Percentiles rank a stretch among this genome's conserved stretches.
Conservation (phyloP, 2,888 invertebrate genomes). For the Cephalotes varians region DNA sequence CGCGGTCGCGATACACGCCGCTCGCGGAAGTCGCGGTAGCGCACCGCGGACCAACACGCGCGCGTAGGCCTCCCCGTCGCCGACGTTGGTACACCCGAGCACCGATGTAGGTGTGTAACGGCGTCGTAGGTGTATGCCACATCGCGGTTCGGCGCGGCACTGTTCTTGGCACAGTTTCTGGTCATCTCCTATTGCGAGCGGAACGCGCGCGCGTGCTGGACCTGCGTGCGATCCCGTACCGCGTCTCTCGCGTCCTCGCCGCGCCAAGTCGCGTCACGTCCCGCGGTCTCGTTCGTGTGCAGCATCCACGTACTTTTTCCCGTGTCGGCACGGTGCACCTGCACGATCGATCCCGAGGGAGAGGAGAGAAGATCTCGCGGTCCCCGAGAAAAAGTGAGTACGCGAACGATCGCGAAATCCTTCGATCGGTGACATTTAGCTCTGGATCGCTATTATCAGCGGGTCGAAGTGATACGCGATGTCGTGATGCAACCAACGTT, state of each 20-base stretch:
- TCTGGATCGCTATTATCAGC: neutral
- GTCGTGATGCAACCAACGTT: neutral
- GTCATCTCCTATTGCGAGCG: conserved; percentile 83
- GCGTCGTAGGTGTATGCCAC: conserved; percentile 66
- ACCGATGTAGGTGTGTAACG: conserved; percentile 63
- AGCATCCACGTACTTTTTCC: conserved; percentile 21
- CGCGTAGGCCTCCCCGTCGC: neutral
- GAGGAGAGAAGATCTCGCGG: neutral
- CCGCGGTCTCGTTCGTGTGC: neutral
- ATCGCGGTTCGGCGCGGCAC: conserved; percentile 66
- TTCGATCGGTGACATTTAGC: conserved; percentile 9
- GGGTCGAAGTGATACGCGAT: neutral
- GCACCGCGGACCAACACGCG: conserved; percentile 10
- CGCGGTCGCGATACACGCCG: conserved; percentile 7
- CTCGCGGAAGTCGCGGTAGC: conserved; percentile 37
- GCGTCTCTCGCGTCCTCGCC: conserved; percentile 57
- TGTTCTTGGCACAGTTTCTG: conserved; percentile 85
- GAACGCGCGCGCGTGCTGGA: conserved; percentile 70
- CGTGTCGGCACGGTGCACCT: conserved; percentile 21
- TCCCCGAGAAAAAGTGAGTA: conserved; percentile 31
- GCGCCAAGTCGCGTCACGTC: conserved; percentile 49
- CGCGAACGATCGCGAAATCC: neutral
- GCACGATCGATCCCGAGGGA: conserved; percentile 11
- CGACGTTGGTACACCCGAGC: conserved; percentile 42
- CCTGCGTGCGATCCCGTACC: conserved; percentile 64